phyloP scores from a whole-genome alignment of 2,888 invertebrate species.

The Uloborus plumipes region DNA sequence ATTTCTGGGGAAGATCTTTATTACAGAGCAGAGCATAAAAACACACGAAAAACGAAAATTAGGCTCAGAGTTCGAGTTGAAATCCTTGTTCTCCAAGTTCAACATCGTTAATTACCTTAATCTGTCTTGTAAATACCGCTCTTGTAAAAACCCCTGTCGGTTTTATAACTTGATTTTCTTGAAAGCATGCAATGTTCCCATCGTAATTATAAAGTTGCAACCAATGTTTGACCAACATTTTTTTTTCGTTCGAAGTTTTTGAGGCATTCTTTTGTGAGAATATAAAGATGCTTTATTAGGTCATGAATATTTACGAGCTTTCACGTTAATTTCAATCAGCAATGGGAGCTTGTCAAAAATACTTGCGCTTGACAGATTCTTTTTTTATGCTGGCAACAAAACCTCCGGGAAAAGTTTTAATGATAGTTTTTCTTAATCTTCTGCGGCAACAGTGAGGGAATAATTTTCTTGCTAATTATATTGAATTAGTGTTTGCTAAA shows the following conservation, averaged over 20 bases:
- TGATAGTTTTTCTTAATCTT: neutral
- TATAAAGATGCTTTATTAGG: conserved; percentile 41
- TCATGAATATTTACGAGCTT: conserved; percentile 58
- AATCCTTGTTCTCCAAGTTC: neutral
- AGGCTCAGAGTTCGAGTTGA: too few species aligned
- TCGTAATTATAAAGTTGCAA: conserved; percentile 50
- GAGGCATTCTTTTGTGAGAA: conserved; percentile 37
- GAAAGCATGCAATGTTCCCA: conserved; percentile 26
- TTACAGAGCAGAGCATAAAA: too few species aligned
- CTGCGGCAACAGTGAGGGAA: too few species aligned
- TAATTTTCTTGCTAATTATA: too few species aligned
- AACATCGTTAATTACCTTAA: conserved; percentile 52
- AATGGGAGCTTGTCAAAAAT: conserved; percentile 47
- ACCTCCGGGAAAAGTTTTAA: conserved; percentile 35
- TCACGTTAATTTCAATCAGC: conserved; percentile 35
- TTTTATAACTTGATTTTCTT: too few species aligned
- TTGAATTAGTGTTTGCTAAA: too few species aligned
- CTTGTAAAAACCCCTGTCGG: neutral
- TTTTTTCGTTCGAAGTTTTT: conserved; percentile 2
- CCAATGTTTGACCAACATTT: conserved; percentile 18
- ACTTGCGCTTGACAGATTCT: conserved; percentile 1
- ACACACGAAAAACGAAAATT: too few species aligned
- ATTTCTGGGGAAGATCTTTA: too few species aligned
- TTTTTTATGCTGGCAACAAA: conserved; percentile 1
- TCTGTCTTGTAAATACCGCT: conserved; percentile 46